phyloP scores from a whole-genome alignment of 2,113 vertebrate species.

The Anhinga anhinga region DNA sequence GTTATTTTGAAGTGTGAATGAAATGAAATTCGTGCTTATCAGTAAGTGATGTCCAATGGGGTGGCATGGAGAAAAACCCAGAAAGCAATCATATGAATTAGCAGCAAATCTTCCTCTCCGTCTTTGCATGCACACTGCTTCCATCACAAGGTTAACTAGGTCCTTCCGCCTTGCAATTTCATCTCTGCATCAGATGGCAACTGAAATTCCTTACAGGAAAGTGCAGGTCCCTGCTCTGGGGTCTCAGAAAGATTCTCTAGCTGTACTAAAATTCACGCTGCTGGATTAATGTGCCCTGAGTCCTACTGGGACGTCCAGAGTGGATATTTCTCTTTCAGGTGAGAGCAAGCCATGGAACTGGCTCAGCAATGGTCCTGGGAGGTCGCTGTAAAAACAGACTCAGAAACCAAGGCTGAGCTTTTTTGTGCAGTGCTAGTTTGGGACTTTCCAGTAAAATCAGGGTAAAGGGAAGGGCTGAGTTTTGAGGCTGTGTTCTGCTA shows the following conservation, averaged over 20 bases:
- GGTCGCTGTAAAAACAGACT: not conserved
- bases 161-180: not conserved
- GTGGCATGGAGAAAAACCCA: not conserved
- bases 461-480: not conserved
- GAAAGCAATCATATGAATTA: not conserved
- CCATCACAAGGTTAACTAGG: not conserved
- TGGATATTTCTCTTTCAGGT: not conserved
- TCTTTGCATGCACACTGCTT: not conserved
- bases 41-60: not conserved
- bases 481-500: not conserved
- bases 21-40: slow-evolving; percentile 6
- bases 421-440: not conserved
- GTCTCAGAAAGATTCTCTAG: not conserved
- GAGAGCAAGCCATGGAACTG: not conserved
- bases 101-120: not conserved
- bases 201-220: not conserved
- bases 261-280: not conserved
- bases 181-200: not conserved
- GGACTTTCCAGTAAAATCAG: not conserved
- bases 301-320: rapidly evolving
- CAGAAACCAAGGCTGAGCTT: not conserved
- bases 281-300: not conserved
- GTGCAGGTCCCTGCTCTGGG: not conserved
- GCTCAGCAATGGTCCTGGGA: not conserved
- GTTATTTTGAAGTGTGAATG: not conserved